phyloP scores from a whole-genome alignment of 2,888 invertebrate species.

The Cynaeus angustus region DNA sequence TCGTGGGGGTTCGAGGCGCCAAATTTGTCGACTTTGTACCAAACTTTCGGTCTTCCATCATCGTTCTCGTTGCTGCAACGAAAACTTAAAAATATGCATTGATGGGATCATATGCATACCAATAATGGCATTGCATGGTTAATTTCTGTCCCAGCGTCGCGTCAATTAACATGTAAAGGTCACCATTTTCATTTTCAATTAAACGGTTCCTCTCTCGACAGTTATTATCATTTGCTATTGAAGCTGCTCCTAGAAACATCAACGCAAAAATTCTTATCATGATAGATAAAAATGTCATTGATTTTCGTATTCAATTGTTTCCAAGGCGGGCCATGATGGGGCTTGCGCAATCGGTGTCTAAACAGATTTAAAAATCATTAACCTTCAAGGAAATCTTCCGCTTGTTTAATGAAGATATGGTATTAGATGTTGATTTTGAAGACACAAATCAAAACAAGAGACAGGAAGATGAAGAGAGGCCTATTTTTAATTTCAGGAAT shows the following conservation, averaged over 20 bases:
- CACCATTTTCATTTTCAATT: constrained; percentile 69
- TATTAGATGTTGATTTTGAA: neutral
- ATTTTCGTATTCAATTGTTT: constrained; percentile 51
- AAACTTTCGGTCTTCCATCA: constrained; percentile 71
- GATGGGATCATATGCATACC: constrained; percentile 58
- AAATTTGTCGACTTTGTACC: constrained; percentile 72
- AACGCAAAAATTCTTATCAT: constrained; percentile 23
- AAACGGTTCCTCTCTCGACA: constrained; percentile 71
- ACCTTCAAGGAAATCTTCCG: neutral
- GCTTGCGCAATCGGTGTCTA: constrained; percentile 41
- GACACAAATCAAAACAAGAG: neutral
- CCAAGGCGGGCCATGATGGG: constrained; percentile 46
- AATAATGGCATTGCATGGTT: constrained; percentile 73
- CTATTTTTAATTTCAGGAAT: constrained; percentile 26
- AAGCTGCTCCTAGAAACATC: neutral
- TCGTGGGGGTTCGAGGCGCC: constrained; percentile 65
- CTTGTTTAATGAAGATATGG: neutral
- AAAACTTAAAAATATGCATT: too few species aligned
- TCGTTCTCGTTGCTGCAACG: constrained; percentile 67
- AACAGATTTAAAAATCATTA: constrained; percentile 27
- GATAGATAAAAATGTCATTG: constrained; percentile 41
- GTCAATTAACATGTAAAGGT: constrained; percentile 72
- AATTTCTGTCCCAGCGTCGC: constrained; percentile 68
- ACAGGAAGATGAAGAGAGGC: neutral
- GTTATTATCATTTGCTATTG: constrained; percentile 53